Base-by-base conservation (phyloP, 2,888 invertebrate species). In the Alviniconcha strummeri region DNA sequence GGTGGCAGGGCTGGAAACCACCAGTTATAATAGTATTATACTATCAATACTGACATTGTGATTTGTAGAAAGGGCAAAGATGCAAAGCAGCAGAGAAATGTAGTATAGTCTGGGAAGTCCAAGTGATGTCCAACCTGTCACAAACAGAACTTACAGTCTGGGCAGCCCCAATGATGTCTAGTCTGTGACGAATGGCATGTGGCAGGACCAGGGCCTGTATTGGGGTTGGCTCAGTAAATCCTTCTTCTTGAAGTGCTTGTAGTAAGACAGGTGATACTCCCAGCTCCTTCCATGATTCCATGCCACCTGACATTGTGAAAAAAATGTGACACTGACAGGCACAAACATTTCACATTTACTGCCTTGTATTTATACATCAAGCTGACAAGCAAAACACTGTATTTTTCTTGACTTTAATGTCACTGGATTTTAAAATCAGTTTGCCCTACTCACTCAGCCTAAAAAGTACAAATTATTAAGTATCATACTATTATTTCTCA, bases 131-230 rank as follows among this genome's bases (percentile, higher is more conserved):
- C 72, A 72, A n/a, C n/a, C 72, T 72, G 4, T 13, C 36, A 60
- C 36, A 36, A n/a, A 36, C 52, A 78, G 19, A 8, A 78, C 90
- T 90, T 88, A 95, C 95, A 0, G 99, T 99, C 95, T 99, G 98
- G 4, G 99, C 99, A 83, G 99, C 99, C n/a, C 99, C 99, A 1
- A 99, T 94, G 88, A 99, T 97, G 94, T 99, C 99, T 94, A 97
- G 95, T 79, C 96, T 95, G 72, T 97, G 98, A 82, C 91, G 88
- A 81, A 94, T 93, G 56, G 94, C 94, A 78, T 91, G 89, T 1
- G 93, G 93, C 9, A 94, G 85, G 52, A 90, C 88, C 74, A 91
- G 87, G 15, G 90, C 88, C 93, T 99, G 99, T 91, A 99, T 99
- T 89, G 96, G 95, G 0, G 99, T 99, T 0, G 99, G 99, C 54